Evolutionary conservation across 2,888 invertebrate genomes (phyloP).

Genomic region (Drosophila aldrichi): DNA sequence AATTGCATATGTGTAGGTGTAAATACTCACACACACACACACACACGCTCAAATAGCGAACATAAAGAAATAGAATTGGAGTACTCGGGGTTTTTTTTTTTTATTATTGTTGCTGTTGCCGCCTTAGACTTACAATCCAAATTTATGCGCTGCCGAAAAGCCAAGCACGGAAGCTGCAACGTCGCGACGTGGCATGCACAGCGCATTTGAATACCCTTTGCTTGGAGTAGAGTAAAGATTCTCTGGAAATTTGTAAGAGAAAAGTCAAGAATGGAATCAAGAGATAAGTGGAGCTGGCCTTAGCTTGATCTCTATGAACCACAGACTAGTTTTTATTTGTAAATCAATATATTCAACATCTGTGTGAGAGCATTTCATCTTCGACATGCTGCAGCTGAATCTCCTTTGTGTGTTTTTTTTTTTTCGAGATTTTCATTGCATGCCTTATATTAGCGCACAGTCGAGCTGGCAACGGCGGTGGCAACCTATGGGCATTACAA

Average conservation of each 20-base stretch:
- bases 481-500: conserved; percentile 69
- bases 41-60: conserved; percentile 12
- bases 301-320: not conserved
- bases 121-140: conserved; percentile 59
- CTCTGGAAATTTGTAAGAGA: not conserved
- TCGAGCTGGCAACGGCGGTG: conserved; percentile 39
- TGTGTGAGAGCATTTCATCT: conserved; percentile 12
- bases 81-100: conserved; percentile 41
- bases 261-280: not conserved
- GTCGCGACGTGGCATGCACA: not conserved
- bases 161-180: conserved; percentile 36
- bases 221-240: not conserved
- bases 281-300: too few relatives aligned
- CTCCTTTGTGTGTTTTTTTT: not conserved
- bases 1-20: conserved; percentile 45
- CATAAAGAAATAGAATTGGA: conserved; percentile 56
- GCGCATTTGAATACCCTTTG: conserved; percentile 8
- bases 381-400: not conserved
- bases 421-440: conserved; percentile 62
- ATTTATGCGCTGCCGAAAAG: conserved; percentile 76
- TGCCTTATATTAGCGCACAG: conserved; percentile 76
- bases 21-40: conserved; percentile 17
- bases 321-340: not conserved
- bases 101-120: conserved; percentile 15
- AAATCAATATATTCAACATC: not conserved